Evolutionary conservation across 2,113 vertebrate species (phyloP), one percentile per base, ranked within the genome.

Genomic region (Hystrix cristata): DNA sequence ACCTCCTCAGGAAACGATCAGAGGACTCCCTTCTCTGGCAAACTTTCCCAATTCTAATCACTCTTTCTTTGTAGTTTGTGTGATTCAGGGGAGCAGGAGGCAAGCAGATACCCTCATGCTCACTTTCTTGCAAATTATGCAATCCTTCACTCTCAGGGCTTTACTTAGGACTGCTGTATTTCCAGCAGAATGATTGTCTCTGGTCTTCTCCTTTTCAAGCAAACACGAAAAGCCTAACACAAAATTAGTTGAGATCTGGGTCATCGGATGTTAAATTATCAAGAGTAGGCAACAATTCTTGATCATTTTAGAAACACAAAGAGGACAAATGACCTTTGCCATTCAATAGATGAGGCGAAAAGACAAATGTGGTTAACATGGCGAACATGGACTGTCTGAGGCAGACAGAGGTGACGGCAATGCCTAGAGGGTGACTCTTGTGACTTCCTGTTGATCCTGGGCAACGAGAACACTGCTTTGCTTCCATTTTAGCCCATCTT

Each of bases 1-100:
- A 38, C 10, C 23, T 53, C 34, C 10, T 67, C 9, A 78, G 5
- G 14, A 67, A 64, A 80, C 67, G 11, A 34, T 31, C 38, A 53
- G 21, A 69, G 15, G 53, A 1, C 18, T 0, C 9, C 4, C 4
- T 12, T 34, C 0, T 2, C 4, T 51, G 34, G 4, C 8, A 55
- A 38, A 7, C 0, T 25, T 43, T 59, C 55, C 11, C 7, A 23
- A 3, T 43, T 85, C 31, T 55, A 18, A 46, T 19, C 6, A 14
- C 1, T 55, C 25, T 76, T 16, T 23, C 15, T 29, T 12, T 1
- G 2, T 7, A 31, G 34, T 51, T 46, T 23, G 16, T 27, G 5
- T 43, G 55, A 31, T 19, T 71, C 57, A 55, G 16, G 29, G 71
- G 10, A 79, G 5, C 12, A 76, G 25, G 57, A 19, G 12, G 2